Percentiles rank a stretch among this genome's conserved stretches.
phyloP scores from a whole-genome alignment of 2,797 vertebrate genomes.

The Intellagama lesueurii region DNA sequence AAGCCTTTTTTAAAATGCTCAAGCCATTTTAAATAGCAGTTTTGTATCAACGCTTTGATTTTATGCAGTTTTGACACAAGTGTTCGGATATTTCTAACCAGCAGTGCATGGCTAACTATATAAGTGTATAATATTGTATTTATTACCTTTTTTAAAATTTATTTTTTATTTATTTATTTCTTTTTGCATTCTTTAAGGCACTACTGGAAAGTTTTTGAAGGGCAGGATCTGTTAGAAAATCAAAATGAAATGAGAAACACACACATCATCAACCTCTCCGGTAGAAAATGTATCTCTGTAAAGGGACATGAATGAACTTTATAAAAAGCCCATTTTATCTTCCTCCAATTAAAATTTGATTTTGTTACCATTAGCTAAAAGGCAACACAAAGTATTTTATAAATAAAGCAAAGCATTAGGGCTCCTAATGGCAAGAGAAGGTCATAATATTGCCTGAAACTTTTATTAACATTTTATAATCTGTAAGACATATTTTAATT shows the following conservation, averaged over 20 bases:
- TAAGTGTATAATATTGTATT: too few species aligned
- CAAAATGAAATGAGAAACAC: not conserved
- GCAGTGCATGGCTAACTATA: not conserved
- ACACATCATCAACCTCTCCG: not conserved
- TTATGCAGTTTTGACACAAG: not conserved
- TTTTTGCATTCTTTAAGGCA: not conserved
- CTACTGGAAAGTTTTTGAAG: not conserved
- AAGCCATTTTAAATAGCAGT: too few species aligned
- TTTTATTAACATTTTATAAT: slow-evolving; percentile 9
- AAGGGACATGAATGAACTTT: not conserved
- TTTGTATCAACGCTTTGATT: not conserved
- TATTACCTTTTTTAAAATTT: not conserved
- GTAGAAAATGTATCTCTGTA: not conserved
- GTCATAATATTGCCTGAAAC: slow-evolving; percentile 2
- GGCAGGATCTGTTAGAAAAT: not conserved
- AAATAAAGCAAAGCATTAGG: not conserved
- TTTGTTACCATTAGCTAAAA: not conserved
- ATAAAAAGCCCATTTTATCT: not conserved
- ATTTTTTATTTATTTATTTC: too few species aligned
- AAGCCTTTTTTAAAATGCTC: not conserved
- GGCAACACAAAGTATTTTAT: not conserved
- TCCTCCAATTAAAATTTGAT: not conserved
- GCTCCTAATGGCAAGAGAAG: not conserved
- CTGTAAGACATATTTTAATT: not conserved
- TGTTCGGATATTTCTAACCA: not conserved